Percentiles rank a stretch among this genome's conserved stretches.
Evolutionary conservation across 2,888 invertebrate species (phyloP).

Genomic region (Cheilosia pagana): DNA sequence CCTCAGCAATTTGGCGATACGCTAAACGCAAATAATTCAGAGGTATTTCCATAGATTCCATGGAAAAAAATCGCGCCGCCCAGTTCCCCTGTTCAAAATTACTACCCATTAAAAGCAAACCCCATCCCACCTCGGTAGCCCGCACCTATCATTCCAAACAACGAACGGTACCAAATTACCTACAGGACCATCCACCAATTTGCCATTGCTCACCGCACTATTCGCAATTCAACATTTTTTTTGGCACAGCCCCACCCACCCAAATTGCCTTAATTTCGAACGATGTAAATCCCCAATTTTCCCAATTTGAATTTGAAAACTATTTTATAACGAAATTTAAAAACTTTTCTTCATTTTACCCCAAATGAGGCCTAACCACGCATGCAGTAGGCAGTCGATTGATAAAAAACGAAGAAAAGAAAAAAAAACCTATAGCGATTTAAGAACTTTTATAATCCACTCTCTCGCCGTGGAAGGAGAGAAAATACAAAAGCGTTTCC

Average conservation of each 20-base stretch:
- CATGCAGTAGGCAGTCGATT: constrained; percentile 10
- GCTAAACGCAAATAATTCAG: too few species aligned
- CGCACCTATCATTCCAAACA: too few species aligned
- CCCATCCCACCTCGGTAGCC: too few species aligned
- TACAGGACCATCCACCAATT: too few species aligned
- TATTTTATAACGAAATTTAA: constrained; percentile 9
- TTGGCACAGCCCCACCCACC: neutral
- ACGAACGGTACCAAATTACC: too few species aligned
- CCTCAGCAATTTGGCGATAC: too few species aligned
- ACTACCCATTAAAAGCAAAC: too few species aligned
- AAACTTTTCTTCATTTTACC: neutral
- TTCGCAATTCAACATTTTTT: neutral
- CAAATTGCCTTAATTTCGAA: neutral
- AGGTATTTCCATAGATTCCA: too few species aligned
- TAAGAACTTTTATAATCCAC: neutral
- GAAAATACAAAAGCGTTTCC: neutral
- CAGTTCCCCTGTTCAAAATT: too few species aligned
- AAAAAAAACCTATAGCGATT: neutral
- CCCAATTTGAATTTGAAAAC: constrained; percentile 1
- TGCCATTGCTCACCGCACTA: too few species aligned
- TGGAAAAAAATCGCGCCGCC: too few species aligned
- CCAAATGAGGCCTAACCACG: constrained; percentile 26
- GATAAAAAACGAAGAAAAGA: neutral
- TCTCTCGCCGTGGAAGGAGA: neutral
- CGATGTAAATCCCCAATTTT: neutral